A percentile compares a stretch with the other conserved stretches of the same genome.
phyloP scores from a whole-genome alignment of 2,797 vertebrate species.

The Phoebastria nigripes region DNA sequence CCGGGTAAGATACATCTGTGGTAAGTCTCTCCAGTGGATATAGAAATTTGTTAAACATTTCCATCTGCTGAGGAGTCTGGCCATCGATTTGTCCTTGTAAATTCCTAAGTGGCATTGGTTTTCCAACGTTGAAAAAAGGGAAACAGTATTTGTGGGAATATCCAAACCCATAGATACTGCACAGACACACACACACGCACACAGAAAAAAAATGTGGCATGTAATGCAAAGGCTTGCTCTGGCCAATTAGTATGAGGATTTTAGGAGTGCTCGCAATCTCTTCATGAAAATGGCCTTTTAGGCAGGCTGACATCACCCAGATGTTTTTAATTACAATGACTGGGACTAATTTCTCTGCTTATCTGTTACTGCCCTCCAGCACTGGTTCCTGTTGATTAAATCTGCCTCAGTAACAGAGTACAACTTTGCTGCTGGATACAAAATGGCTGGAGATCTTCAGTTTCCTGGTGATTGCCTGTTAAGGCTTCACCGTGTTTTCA shows the following conservation, averaged over 20 bases:
- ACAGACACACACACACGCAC: fast-evolving
- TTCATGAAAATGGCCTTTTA: neutral
- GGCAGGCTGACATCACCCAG: slow-evolving; percentile 36
- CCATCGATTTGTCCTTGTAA: neutral
- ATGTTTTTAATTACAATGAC: slow-evolving; percentile 52
- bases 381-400: slow-evolving; percentile 61
- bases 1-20: neutral
- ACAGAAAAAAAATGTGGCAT: fast-evolving
- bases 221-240: neutral
- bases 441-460: neutral
- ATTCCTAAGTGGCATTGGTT: neutral
- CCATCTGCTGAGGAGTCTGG: neutral
- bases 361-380: slow-evolving; percentile 51
- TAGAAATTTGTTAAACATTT: neutral
- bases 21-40: neutral
- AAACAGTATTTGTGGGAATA: neutral
- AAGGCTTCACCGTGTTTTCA: neutral
- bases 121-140: neutral
- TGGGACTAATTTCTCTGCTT: slow-evolving; percentile 47
- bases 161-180: neutral
- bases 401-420: slow-evolving; percentile 12
- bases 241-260: neutral
- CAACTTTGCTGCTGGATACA: neutral
- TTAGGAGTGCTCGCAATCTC: neutral
- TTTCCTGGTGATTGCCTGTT: neutral